These are phyloP conservation scores for Pyrrhosoma nymphula DNA, from an alignment of 2,888 invertebrate species.

Conservation along the genomic window DNA sequence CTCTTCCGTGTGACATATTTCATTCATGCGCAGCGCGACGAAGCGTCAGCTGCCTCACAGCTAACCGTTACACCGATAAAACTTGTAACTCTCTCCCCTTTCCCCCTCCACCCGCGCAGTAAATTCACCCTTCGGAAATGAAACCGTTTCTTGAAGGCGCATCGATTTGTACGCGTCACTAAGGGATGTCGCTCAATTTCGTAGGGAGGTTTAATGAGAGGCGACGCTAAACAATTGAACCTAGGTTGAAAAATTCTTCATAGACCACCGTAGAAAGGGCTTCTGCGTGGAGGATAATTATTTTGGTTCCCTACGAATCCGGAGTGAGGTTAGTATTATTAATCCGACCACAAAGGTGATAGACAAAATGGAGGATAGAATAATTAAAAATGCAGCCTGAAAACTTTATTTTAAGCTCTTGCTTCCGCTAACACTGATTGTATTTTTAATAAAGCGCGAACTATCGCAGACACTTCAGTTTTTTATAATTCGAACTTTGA, in stretches of 20 bases:
- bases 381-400: too few relatives aligned
- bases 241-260: neutral
- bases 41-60: neutral
- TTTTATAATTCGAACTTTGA: too few relatives aligned
- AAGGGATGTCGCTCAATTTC: neutral
- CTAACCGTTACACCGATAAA: conserved; percentile 19
- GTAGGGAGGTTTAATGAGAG: too few relatives aligned
- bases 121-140: neutral
- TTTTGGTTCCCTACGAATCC: too few relatives aligned
- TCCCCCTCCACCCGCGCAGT: neutral
- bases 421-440: too few relatives aligned
- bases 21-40: neutral
- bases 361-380: too few relatives aligned
- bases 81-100: neutral
- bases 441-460: too few relatives aligned
- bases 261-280: neutral
- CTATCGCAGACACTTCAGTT: too few relatives aligned
- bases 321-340: too few relatives aligned
- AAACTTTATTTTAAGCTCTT: too few relatives aligned
- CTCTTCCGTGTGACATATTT: conserved; percentile 7
- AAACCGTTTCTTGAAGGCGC: neutral
- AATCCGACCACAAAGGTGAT: too few relatives aligned
- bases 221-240: neutral
- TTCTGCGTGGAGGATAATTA: too few relatives aligned
- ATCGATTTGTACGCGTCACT: conserved; percentile 17